Percentiles rank a stretch among this genome's conserved stretches.
These are phyloP conservation scores for Wiebesia pumilae DNA, from an alignment of 1,140 invertebrate genomes.

Conservation along the genomic window DNA sequence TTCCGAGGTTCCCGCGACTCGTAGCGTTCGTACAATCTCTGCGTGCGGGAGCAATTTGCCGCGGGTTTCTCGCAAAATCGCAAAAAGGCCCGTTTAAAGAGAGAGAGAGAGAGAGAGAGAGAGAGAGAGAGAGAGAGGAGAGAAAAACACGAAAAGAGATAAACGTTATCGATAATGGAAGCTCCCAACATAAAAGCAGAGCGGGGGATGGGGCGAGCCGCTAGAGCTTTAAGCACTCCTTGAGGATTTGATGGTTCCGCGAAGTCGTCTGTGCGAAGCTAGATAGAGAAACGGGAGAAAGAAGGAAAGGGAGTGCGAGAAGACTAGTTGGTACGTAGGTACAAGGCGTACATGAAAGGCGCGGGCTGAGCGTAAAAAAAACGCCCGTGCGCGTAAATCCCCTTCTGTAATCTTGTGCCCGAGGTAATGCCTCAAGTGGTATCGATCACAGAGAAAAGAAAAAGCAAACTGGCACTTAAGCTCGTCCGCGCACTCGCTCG, in stretches of 20 bases:
- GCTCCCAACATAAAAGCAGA: conserved; percentile 3
- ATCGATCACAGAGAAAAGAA: conserved; percentile 60
- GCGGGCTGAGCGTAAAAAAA: conserved; percentile 7
- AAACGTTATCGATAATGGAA: conserved; percentile 49
- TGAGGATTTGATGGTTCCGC: conserved; percentile 58
- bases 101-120: no score
- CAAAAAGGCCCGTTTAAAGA: conserved; percentile 19
- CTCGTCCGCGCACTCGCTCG: conserved; percentile 29
- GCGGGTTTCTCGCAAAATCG: conserved; percentile 30
- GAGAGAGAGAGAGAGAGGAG: no score
- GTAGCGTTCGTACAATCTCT: conserved; percentile 27
- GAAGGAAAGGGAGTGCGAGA: conserved; percentile 42
- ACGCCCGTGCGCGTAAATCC: conserved; percentile 53
- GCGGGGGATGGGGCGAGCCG: not conserved
- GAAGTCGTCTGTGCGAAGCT: conserved; percentile 53
- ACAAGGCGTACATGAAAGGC: no score
- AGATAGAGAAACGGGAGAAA: conserved; percentile 2
- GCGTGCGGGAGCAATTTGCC: conserved; percentile 40
- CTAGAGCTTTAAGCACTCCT: conserved; percentile 19
- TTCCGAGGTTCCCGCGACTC: conserved; percentile 25
- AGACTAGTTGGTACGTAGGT: not conserved
- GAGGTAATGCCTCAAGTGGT: conserved; percentile 63
- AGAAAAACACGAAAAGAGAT: conserved; percentile 43
- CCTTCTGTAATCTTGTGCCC: conserved; percentile 59
- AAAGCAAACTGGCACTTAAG: conserved; percentile 44